A percentile compares a stretch with the other conserved stretches of the same genome.
These are phyloP conservation scores for Rhodeus uyekii DNA, from an alignment of 2,797 vertebrate genomes.

Conservation along the genomic window DNA sequence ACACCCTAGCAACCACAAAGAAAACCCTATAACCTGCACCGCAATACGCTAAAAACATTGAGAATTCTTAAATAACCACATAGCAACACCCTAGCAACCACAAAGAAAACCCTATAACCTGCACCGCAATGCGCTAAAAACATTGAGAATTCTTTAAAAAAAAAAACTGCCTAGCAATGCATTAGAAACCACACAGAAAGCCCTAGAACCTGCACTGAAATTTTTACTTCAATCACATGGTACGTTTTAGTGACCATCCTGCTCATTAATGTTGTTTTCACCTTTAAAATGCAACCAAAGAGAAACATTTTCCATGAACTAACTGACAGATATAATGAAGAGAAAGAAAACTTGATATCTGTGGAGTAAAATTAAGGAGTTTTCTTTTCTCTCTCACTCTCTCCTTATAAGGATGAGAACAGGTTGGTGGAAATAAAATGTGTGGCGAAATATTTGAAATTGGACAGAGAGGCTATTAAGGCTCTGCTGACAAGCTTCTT, in stretches of 20 bases:
- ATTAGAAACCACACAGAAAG: not conserved
- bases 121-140: not conserved
- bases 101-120: no score
- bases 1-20: no score
- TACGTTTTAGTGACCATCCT: not conserved
- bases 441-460: slow-evolving; percentile 62
- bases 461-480: slow-evolving; percentile 72
- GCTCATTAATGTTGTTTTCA: not conserved
- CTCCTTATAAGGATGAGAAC: not conserved
- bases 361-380: not conserved
- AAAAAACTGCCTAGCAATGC: not conserved
- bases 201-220: not conserved
- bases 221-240: no score
- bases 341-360: not conserved
- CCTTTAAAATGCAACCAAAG: slow-evolving; percentile 11
- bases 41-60: no score
- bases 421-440: slow-evolving; percentile 30
- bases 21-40: no score
- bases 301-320: slow-evolving; percentile 32
- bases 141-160: not conserved
- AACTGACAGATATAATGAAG: slow-evolving; percentile 25
- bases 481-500: slow-evolving; percentile 77
- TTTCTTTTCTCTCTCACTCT: not conserved
- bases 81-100: no score
- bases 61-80: no score